Evolutionary conservation across 2,113 vertebrate species (phyloP), one percentile per base, ranked within the genome.

Genomic region (Crotalus tigris): DNA sequence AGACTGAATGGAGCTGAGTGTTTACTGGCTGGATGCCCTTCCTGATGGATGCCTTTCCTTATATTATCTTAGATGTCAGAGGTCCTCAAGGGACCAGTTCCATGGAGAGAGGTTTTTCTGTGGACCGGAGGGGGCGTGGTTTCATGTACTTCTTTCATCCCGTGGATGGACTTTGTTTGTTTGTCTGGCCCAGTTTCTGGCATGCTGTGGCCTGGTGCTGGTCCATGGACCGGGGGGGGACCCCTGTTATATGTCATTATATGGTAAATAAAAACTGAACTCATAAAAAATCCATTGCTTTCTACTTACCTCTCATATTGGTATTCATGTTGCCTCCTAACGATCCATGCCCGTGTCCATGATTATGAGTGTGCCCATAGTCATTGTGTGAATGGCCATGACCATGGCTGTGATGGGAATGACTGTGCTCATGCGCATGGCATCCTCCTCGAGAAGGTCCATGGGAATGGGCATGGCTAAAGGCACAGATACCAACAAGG

Each of bases 401-500:
- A 55, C 97, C 91, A 90, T 97, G 97, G 5, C 96, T 94, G 0
- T 99, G 98, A 55, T 99, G 98, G 2, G 98, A 98, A 96, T 99
- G 98, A 51, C 98, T 97, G 53, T 99, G 99, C 75, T 99, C 98
- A 0, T 98, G 97, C 2, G 97, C 96, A 1, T 98, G 97, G 95
- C 98, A 99, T 90, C 97, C 94, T 95, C 97, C 98, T 61, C 98
- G 98, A 85, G 98, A 95, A 2, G 97, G 96, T 1, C 98, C 98
- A 6, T 99, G 98, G 33, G 98, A 98, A 93, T 99, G 99, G 0
- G 98, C 99, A 0, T 99, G 99, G 95, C 99, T 99, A 90, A 99
- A 99, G 95, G 99, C 99, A 96, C 99, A 99, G 97, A 99, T 99
- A 33, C 99, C 99, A 96, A 99, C 98, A 55, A 99, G 98, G 97